These are phyloP conservation scores for Colius striatus DNA, from an alignment of 2,113 vertebrate species.

Conservation along the genomic window DNA sequence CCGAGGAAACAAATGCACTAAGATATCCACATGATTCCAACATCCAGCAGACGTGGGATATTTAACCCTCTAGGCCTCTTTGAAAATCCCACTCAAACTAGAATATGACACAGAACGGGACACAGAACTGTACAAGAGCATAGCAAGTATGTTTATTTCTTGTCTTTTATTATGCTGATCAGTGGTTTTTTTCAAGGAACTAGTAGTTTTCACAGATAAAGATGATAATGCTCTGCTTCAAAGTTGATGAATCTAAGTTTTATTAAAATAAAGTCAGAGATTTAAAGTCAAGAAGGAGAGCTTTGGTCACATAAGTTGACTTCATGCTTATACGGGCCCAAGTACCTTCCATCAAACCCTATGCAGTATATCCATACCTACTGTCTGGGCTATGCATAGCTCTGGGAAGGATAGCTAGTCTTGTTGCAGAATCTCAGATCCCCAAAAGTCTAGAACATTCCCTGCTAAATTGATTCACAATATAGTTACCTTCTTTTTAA, in stretches of 20 bases:
- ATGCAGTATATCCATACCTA: not conserved
- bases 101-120: not conserved
- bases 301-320: not conserved
- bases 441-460: not conserved
- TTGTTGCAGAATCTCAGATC: not conserved
- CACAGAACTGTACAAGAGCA: not conserved
- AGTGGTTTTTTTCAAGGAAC: not conserved
- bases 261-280: not conserved
- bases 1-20: accelerated
- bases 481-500: not conserved
- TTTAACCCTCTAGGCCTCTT: not conserved
- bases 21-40: not conserved
- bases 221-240: not conserved
- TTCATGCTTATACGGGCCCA: not conserved
- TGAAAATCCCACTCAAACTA: not conserved
- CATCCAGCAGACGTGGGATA: not conserved
- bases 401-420: not conserved
- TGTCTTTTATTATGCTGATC: not conserved
- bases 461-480: not conserved
- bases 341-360: not conserved
- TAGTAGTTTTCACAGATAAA: not conserved
- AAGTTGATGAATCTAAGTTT: not conserved
- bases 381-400: not conserved
- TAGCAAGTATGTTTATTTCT: not conserved
- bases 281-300: not conserved